A percentile compares a stretch with the other conserved stretches of the same genome.
Conservation (phyloP, 2,113 vertebrate species). For the Anas platyrhynchos region DNA sequence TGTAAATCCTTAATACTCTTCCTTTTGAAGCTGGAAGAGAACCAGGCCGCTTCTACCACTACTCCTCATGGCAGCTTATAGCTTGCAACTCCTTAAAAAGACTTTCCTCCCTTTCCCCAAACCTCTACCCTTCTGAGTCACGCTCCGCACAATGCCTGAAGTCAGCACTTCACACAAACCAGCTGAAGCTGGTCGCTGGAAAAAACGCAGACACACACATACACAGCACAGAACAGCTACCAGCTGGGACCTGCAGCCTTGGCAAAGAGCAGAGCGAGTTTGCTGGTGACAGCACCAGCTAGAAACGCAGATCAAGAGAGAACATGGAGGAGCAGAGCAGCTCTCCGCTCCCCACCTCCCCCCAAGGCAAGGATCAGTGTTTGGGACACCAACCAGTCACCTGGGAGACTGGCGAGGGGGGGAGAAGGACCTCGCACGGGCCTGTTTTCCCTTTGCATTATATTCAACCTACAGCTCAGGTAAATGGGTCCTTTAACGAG, state of each 20-base stretch:
- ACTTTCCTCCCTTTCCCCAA: background rate
- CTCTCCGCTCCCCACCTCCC: background rate
- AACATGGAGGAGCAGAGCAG: background rate
- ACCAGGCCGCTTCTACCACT: background rate
- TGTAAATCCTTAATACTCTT: background rate
- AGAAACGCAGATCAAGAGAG: slow-evolving; percentile 22
- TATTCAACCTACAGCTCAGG: background rate
- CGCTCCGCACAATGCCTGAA: background rate
- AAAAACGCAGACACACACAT: background rate
- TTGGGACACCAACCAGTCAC: background rate
- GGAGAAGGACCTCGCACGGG: background rate
- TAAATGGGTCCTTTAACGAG: background rate
- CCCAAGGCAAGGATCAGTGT: background rate
- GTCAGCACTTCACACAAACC: slow-evolving; percentile 28
- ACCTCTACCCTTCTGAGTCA: background rate
- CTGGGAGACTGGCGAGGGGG: background rate
- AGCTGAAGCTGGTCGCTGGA: background rate
- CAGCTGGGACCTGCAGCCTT: slow-evolving; percentile 40
- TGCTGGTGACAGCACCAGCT: background rate
- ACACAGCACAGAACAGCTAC: background rate
- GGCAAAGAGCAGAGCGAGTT: background rate
- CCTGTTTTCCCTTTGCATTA: background rate
- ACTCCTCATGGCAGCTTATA: background rate
- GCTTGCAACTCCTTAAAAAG: background rate
- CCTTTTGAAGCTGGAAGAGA: background rate